Evolutionary conservation across 2,113 vertebrate genomes (phyloP), one percentile per base, ranked within the genome.

Genomic region (Takifugu bimaculatus): DNA sequence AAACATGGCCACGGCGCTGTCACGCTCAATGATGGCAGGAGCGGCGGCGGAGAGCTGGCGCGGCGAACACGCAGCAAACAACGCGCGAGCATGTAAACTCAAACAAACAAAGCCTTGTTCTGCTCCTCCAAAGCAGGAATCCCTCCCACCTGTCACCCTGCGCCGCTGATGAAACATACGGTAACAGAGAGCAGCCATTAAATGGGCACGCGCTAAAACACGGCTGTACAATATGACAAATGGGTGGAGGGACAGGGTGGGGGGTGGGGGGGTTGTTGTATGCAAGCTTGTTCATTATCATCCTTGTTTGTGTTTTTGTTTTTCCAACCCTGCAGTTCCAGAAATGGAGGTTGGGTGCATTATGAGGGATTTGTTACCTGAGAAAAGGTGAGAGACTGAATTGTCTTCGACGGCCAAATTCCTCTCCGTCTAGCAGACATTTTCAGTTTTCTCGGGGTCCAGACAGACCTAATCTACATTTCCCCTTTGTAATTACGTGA

Each of bases 161-260:
- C 72, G 63, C 81, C 25, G 81, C 88, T 89, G 89, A 91, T 90
- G 91, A 91, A 91, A 91, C 85, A 83, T 78, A 75, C 78, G 82
- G 86, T 82, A 88, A 88, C 81, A 77, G 75, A 76, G 82, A 77
- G 61, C 80, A 88, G 70, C 86, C 81, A 84, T 83, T 83, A 85
- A 87, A 84, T 56, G 79, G 81, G 85, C 69, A 79, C 76, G 71
- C 77, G 50, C 73, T 59, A 70, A 76, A 76, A 77, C 26, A 54
- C 56, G 66, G 50, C 78, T 75, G 76, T 75, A 79, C 79, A 70
- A 67, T 79, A 67, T 60, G 80, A 75, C 35, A 39, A 15, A 14
- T 48, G 45, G 13, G 45, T 48, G 80, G 76, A 61, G 4, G 27
- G 51, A 69, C 67, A 74, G 51, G 26, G 51, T 72, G 77, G 74